Base-by-base conservation (phyloP, 2,797 vertebrate species). In the Sebastes iracundus region DNA sequence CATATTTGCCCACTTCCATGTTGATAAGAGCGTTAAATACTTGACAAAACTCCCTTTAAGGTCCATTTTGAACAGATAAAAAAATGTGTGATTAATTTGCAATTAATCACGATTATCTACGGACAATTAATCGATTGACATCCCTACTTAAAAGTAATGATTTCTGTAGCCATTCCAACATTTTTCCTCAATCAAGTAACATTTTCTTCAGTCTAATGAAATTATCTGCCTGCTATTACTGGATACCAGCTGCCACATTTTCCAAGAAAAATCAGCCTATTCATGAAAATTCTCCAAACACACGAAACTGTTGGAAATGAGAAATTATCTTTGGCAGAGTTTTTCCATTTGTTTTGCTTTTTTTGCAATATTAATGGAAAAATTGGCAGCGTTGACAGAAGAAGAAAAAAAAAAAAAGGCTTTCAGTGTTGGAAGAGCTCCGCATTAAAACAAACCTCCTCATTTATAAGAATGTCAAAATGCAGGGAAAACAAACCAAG, bases 401-500 rank as follows among this genome's bases (percentile, higher is more conserved):
- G 12, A 38, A 35, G 18, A 72, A 75, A 58, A 82, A 69, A 60
- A 60, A n/a, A 16, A 52, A n/a, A n/a, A 63, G 56, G 7, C 12
- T n/a, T 74, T 67, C 16, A 60, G 23, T 20, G 55, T 25, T 84
- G 71, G 66, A 79, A 35, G 0, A 79, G 63, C 71, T 64, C 25
- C 1, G 68, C 20, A 53, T 61, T 38, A 49, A 88, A 84, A 87
- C 74, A 90, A 88, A 79, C 72, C 52, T 46, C 72, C 52, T 46
- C 18, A 82, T 89, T 84, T 83, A 59, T 35, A 72, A 84, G 16
- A 73, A 75, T 75, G 71, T 81, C 80, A 84, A 55, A 22, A 69
- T 1, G 53, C 42, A 81, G 1, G 3, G 25, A 79, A 82, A 90
- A 84, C 79, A 80, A 90, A 84, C 60, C 22, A 22, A 72, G 49